Conservation (phyloP, 2,888 invertebrate genomes). For the Drosophila kambysellisi region DNA sequence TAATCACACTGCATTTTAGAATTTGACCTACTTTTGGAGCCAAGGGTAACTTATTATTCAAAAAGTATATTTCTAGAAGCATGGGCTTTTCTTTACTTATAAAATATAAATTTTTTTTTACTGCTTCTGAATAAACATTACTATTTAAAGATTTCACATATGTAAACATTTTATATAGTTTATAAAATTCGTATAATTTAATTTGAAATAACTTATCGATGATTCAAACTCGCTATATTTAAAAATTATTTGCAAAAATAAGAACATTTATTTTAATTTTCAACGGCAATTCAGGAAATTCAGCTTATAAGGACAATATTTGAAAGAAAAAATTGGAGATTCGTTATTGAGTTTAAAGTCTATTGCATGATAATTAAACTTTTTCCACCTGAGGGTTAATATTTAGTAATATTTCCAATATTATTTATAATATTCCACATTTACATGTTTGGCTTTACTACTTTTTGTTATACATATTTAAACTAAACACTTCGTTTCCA, state of each 20-base stretch:
- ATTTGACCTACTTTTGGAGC: no score
- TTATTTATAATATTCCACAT: neutral
- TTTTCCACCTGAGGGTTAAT: neutral
- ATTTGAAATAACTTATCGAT: neutral
- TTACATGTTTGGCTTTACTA: neutral
- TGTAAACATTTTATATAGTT: neutral
- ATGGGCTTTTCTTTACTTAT: neutral
- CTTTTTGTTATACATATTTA: neutral
- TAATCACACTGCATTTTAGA: neutral
- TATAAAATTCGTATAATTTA: neutral
- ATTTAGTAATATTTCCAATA: neutral
- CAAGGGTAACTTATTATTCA: neutral
- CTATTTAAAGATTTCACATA: neutral
- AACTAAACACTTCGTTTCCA: neutral
- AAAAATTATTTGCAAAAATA: neutral
- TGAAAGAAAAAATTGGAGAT: neutral
- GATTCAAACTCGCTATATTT: neutral
- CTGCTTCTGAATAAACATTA: neutral
- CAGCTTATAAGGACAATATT: neutral
- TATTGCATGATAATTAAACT: rapidly evolving
- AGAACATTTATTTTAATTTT: neutral
- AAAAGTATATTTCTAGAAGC: neutral
- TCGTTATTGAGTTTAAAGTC: neutral
- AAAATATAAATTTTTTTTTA: no score
- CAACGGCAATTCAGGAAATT: neutral